These are phyloP conservation scores for Eupristina koningsbergeri DNA, from an alignment of 1,140 invertebrate species.

Conservation along the genomic window DNA sequence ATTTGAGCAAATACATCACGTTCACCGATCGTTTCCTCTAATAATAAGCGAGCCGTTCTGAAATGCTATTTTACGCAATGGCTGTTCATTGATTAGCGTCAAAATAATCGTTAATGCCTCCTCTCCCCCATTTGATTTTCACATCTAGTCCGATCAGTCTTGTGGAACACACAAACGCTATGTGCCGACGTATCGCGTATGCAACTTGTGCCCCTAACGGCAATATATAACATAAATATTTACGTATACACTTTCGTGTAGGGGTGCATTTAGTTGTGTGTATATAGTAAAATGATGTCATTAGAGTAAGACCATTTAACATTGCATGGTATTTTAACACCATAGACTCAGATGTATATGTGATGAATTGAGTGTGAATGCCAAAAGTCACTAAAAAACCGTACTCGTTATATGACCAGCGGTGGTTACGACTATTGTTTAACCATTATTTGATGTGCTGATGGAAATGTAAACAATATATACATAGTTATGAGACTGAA, in stretches of 20 bases:
- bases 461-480: conserved; percentile 19
- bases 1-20: conserved; percentile 33
- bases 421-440: conserved; percentile 1
- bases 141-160: neutral
- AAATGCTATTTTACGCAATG: conserved; percentile 13
- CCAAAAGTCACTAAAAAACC: neutral
- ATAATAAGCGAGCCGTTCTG: conserved; percentile 44
- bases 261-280: too few relatives aligned
- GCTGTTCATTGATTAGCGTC: conserved; percentile 35
- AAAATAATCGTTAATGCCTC: conserved; percentile 19
- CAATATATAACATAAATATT: conserved; percentile 2
- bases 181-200: neutral
- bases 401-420: neutral
- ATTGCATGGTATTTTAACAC: neutral
- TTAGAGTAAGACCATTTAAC: neutral
- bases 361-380: neutral
- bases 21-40: conserved; percentile 2
- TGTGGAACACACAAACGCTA: neutral
- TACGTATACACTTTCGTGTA: too few relatives aligned
- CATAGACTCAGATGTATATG: neutral
- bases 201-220: conserved; percentile 39
- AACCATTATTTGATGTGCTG: neutral
- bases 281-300: conserved; percentile 9
- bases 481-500: neutral
- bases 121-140: conserved; percentile 15